phyloP scores from a whole-genome alignment of 2,113 vertebrate genomes.

The Triplophysa siluroides region DNA sequence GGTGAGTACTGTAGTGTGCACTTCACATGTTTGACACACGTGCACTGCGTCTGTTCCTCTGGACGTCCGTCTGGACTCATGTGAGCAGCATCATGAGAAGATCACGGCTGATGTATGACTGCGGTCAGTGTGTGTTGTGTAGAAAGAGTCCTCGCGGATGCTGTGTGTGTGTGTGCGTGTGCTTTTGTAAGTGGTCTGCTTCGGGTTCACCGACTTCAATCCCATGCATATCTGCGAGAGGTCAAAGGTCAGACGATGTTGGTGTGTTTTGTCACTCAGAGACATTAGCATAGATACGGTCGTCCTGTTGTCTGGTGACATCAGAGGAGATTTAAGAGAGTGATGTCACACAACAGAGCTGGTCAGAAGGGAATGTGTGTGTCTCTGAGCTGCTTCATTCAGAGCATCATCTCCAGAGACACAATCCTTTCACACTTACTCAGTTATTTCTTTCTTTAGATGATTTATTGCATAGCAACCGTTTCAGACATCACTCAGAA shows the following conservation, averaged over 20 bases:
- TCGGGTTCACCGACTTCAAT: not conserved
- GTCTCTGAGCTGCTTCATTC: too few relatives aligned
- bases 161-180: not conserved
- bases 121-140: too few relatives aligned
- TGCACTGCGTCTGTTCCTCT: not conserved
- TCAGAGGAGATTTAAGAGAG: too few relatives aligned
- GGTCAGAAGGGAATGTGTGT: too few relatives aligned
- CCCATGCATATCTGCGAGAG: not conserved
- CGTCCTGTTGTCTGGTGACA: too few relatives aligned
- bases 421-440: not conserved
- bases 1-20: conserved; percentile 68
- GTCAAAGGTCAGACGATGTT: too few relatives aligned
- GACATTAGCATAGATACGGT: too few relatives aligned
- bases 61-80: not conserved
- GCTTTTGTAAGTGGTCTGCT: not conserved
- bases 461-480: not conserved
- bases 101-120: too few relatives aligned
- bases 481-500: not conserved
- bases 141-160: too few relatives aligned
- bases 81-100: too few relatives aligned
- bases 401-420: not conserved
- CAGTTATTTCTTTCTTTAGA: not conserved
- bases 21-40: not conserved
- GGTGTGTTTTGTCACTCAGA: too few relatives aligned
- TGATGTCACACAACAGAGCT: too few relatives aligned